Evolutionary conservation across 2,888 invertebrate genomes (phyloP).

Genomic region (Yponomeuta cagnagella): DNA sequence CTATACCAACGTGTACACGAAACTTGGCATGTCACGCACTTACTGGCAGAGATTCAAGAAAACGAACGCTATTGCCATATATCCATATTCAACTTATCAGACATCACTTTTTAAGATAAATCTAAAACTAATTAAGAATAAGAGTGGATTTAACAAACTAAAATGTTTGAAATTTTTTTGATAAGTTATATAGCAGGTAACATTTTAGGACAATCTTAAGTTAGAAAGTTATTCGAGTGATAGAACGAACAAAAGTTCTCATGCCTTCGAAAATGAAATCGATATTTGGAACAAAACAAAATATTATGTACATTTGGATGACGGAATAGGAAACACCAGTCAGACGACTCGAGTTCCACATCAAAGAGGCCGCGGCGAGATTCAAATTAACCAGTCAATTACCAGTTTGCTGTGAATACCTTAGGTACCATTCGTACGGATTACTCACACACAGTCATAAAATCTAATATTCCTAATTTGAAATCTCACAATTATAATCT

Average conservation of each 20-base stretch:
- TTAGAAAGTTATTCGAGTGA: not conserved
- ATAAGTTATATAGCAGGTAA: not conserved
- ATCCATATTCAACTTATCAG: not conserved
- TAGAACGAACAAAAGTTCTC: not conserved
- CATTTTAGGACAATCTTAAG: not conserved
- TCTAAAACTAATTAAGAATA: too few species aligned
- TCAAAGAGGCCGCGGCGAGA: conserved; percentile 59
- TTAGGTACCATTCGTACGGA: conserved; percentile 33
- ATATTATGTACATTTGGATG: conserved; percentile 27
- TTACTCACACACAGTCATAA: conserved; percentile 37
- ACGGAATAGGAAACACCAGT: conserved; percentile 55
- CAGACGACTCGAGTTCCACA: conserved; percentile 46
- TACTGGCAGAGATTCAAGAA: not conserved
- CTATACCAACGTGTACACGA: conserved; percentile 38
- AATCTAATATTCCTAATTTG: conserved; percentile 36
- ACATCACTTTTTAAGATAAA: not conserved
- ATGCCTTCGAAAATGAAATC: conserved; percentile 1
- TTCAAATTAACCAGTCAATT: conserved; percentile 70
- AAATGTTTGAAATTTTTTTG: not conserved
- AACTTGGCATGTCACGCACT: conserved; percentile 26
- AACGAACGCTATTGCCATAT: not conserved
- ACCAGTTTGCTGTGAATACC: conserved; percentile 55
- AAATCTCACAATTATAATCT: conserved; percentile 16
- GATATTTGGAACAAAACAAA: not conserved
- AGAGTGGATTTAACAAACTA: too few species aligned